Conservation (phyloP, 2,113 vertebrate species). For the Sorex araneus region DNA sequence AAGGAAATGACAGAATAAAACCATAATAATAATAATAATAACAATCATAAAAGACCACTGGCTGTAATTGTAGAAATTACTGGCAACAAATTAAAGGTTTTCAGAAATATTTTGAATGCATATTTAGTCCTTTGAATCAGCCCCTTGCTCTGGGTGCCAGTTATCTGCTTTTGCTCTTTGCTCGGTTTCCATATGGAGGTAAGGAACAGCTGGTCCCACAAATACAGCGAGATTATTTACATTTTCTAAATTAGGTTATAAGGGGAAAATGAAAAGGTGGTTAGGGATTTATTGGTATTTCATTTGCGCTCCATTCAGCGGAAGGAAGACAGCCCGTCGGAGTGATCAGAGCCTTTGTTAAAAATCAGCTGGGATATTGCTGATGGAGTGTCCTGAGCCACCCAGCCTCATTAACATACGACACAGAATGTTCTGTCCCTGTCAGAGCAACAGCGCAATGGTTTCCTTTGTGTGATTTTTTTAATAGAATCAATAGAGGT, state of each 20-base stretch:
- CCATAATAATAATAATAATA: conserved; percentile 75
- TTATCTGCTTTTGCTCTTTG: conserved; percentile 66
- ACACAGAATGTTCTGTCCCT: neutral
- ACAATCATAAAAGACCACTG: conserved; percentile 78
- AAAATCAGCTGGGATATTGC: conserved; percentile 65
- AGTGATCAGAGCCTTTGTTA: conserved; percentile 82
- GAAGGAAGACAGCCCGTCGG: conserved; percentile 11
- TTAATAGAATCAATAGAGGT: conserved; percentile 46
- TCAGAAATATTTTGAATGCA: conserved; percentile 84
- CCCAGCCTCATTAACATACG: conserved; percentile 14
- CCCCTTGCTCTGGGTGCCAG: conserved; percentile 66
- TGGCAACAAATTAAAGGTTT: conserved; percentile 86
- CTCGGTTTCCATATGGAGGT: conserved; percentile 50
- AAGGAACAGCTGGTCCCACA: conserved; percentile 66
- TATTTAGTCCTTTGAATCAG: conserved; percentile 76
- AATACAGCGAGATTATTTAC: conserved; percentile 75
- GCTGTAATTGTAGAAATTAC: conserved; percentile 86
- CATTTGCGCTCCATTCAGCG: conserved; percentile 37
- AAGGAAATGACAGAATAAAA: conserved; percentile 85
- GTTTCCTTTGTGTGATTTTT: conserved; percentile 31
- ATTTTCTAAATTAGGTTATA: conserved; percentile 76
- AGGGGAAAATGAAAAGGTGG: conserved; percentile 75
- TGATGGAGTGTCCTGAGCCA: neutral
- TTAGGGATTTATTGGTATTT: conserved; percentile 74
- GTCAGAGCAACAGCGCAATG: neutral